These are phyloP conservation scores for Rhagium mordax DNA, from an alignment of 2,888 invertebrate genomes.

Conservation along the genomic window DNA sequence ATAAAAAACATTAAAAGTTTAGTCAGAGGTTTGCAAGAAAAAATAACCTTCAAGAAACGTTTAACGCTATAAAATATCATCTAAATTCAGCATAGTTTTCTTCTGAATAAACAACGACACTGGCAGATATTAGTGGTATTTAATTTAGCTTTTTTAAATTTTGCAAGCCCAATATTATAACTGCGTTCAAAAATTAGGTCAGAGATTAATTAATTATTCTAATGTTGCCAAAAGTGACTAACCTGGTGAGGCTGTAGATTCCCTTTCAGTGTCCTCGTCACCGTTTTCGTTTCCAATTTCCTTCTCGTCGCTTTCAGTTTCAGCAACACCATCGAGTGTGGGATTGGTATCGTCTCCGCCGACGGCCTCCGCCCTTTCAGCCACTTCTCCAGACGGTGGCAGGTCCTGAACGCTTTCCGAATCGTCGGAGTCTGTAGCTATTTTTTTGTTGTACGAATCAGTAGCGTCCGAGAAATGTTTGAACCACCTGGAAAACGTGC, in stretches of 20 bases:
- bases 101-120: not conserved
- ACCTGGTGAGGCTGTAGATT: constrained; percentile 32
- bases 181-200: not conserved
- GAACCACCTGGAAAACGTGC: constrained; percentile 53
- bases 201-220: not conserved
- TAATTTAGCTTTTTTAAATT: not conserved
- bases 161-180: not conserved
- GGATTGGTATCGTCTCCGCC: constrained; percentile 36
- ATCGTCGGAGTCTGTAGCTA: constrained; percentile 51
- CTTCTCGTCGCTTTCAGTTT: constrained; percentile 17
- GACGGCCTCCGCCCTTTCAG: constrained; percentile 44
- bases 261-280: constrained; percentile 18
- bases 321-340: constrained; percentile 15
- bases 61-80: too few relatives aligned
- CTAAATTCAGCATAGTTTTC: too few relatives aligned
- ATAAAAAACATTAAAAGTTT: too few relatives aligned
- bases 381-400: constrained; percentile 44
- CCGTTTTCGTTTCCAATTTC: not conserved
- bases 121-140: not conserved
- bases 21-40: too few relatives aligned
- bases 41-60: too few relatives aligned
- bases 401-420: constrained; percentile 49
- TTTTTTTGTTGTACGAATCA: constrained; percentile 55
- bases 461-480: constrained; percentile 58
- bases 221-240: not conserved